Evolutionary conservation across 2,113 vertebrate species (phyloP), one percentile per base, ranked within the genome.

Genomic region (Cromileptes altivelis): DNA sequence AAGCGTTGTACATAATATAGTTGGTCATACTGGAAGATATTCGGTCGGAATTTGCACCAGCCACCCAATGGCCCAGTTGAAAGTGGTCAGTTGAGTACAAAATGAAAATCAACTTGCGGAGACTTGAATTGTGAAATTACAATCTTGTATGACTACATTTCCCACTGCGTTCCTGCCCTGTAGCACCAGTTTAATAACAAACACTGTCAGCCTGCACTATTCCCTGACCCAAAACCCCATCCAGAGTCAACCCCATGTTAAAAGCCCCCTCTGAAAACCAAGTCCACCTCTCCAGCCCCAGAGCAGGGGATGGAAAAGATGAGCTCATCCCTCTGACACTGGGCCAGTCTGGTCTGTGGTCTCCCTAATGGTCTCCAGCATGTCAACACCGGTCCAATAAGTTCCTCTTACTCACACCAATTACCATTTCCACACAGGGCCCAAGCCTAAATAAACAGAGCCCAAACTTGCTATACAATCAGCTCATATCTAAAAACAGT

Each of bases 401-500:
- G 87, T 86, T 78, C 81, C 75, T 75, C 85, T 89, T 92, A 88
- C 88, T 93, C 85, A 88, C 82, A 91, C 85, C 87, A 92, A 91
- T 92, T 84, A 89, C 87, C 75, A 90, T 81, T 78, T 93, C 84
- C 85, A 90, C 86, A 78, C 62, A 72, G 87, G 78, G 75, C 78
- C 58, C 65, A 64, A 85, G 83, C 80, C 90, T 82, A 94, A 94
- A 94, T 88, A 94, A 93, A 94, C 91, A 91, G 47, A 85, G 78
- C 53, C 58, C 73, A 88, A 72, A 91, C 86, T 86, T 18, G 78
- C 90, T 93, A 88, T 91, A 90, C 83, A 90, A 92, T 91, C 87
- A 91, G 63, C 76, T 84, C 86, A 78, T 77, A 93, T 93, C 88
- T 93, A 89, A 88, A 90, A 94, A 93, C 90, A 94, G 77, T 14